Percentiles rank a stretch among this genome's conserved stretches.
Evolutionary conservation across 2,888 invertebrate species (phyloP).

Genomic region (Mactromeris polynyma): DNA sequence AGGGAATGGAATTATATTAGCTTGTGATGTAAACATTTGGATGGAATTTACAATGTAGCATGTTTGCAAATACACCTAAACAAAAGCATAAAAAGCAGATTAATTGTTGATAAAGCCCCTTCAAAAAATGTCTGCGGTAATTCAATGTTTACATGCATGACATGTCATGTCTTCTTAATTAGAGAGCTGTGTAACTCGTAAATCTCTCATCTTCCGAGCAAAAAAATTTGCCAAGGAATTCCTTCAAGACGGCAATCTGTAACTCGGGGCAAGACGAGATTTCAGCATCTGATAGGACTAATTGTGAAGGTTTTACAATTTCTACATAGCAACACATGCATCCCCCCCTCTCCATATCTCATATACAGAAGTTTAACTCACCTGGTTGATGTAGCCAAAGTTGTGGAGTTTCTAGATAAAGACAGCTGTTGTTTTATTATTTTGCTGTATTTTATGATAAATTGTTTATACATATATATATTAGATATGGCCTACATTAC

Average conservation of each 20-base stretch:
- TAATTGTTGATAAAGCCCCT: no score
- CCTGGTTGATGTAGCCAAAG: neutral
- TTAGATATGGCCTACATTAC: neutral
- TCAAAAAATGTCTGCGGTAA: neutral
- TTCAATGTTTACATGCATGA: neutral
- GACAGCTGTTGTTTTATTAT: constrained; percentile 10
- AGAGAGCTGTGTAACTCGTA: neutral
- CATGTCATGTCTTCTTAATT: neutral
- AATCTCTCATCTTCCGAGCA: neutral
- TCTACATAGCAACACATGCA: neutral
- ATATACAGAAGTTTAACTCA: neutral
- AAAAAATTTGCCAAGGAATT: neutral
- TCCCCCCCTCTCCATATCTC: neutral
- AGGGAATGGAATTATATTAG: no score
- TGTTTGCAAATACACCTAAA: neutral
- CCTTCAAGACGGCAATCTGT: neutral
- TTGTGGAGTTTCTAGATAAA: neutral
- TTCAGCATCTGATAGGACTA: constrained; percentile 16
- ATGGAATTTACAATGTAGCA: neutral
- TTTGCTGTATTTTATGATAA: constrained; percentile 1
- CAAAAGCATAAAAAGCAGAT: no score
- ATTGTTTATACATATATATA: neutral
- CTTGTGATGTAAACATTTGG: no score
- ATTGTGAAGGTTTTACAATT: constrained; percentile 23
- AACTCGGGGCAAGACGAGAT: neutral